Percentiles rank a stretch among this genome's conserved stretches.
phyloP scores from a whole-genome alignment of 1,140 invertebrate species.

The Spodoptera frugiperda region DNA sequence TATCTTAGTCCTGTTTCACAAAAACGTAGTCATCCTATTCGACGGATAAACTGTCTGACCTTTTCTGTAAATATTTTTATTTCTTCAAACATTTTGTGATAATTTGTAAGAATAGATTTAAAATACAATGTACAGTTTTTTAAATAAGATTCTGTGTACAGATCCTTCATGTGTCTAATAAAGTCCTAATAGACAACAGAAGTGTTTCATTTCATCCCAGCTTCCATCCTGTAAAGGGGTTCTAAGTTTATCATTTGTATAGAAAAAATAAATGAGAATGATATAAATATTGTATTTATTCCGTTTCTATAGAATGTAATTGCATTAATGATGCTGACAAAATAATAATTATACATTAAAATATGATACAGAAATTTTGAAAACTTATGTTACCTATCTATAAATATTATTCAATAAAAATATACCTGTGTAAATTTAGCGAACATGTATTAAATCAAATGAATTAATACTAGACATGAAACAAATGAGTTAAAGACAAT shows the following conservation, averaged over 20 bases:
- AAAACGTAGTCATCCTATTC: not conserved
- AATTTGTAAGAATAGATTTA: slow-evolving; percentile 41
- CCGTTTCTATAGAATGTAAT: slow-evolving; percentile 81
- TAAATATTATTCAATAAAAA: slow-evolving; percentile 47
- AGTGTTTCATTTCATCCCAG: slow-evolving; percentile 37
- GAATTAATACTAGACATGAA: slow-evolving; percentile 49
- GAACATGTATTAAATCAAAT: slow-evolving; percentile 52
- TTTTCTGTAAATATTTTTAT: slow-evolving; percentile 45
- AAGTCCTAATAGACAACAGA: slow-evolving; percentile 41
- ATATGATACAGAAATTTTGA: slow-evolving; percentile 66
- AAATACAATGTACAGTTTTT: slow-evolving; percentile 44
- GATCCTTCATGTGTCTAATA: slow-evolving; percentile 50
- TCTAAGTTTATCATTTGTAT: not conserved
- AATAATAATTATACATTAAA: slow-evolving; percentile 65
- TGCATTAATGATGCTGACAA: slow-evolving; percentile 77
- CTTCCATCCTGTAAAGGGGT: not conserved
- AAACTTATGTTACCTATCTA: slow-evolving; percentile 58
- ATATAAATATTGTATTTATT: slow-evolving; percentile 81
- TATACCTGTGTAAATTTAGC: slow-evolving; percentile 53
- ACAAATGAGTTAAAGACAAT: slow-evolving; percentile 39
- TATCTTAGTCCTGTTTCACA: too few species aligned
- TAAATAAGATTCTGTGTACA: slow-evolving; percentile 44
- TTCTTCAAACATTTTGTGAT: slow-evolving; percentile 46
- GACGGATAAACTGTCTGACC: slow-evolving; percentile 20
- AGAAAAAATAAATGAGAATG: slow-evolving; percentile 59